Evolutionary conservation across 2,113 vertebrate species (phyloP).

Genomic region (Gadus macrocephalus): DNA sequence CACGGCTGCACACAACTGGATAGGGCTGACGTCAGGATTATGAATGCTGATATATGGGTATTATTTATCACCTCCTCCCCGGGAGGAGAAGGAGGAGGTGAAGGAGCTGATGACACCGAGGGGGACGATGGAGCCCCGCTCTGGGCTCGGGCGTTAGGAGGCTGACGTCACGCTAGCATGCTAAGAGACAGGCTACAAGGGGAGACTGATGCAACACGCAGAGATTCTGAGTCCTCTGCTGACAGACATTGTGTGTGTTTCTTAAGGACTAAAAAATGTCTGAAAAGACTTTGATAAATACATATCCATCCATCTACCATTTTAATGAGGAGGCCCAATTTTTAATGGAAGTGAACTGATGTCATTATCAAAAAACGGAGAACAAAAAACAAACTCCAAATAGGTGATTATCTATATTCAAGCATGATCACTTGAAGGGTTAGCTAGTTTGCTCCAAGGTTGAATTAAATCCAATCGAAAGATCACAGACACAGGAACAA

Average conservation of each 20-base stretch:
- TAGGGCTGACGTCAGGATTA: slow-evolving; percentile 56
- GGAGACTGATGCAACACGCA: too few relatives aligned
- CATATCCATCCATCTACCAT: too few relatives aligned
- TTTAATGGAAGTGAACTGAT: too few relatives aligned
- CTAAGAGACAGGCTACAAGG: slow-evolving; percentile 29
- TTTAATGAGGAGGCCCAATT: too few relatives aligned
- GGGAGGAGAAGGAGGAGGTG: slow-evolving; percentile 26
- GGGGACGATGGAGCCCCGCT: slow-evolving; percentile 34
- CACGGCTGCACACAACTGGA: slow-evolving; percentile 20
- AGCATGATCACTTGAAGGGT: slow-evolving; percentile 5
- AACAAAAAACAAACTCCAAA: too few relatives aligned
- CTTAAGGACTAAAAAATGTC: too few relatives aligned
- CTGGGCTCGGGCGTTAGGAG: slow-evolving; percentile 29
- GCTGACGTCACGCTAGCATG: slow-evolving; percentile 41
- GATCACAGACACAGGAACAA: background rate
- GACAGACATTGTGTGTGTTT: too few relatives aligned
- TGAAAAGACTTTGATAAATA: too few relatives aligned
- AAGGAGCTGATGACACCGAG: slow-evolving; percentile 58
- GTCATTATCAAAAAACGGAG: too few relatives aligned
- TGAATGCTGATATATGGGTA: slow-evolving; percentile 46
- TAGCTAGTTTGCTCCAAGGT: slow-evolving; percentile 26
- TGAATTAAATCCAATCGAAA: background rate
- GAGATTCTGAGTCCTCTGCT: too few relatives aligned
- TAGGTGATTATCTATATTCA: background rate
- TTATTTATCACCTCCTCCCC: slow-evolving; percentile 42